Evolutionary conservation across 1,140 invertebrate species (phyloP), one percentile per base, ranked within the genome.

Genomic region (Druon quercuslanigerum): DNA sequence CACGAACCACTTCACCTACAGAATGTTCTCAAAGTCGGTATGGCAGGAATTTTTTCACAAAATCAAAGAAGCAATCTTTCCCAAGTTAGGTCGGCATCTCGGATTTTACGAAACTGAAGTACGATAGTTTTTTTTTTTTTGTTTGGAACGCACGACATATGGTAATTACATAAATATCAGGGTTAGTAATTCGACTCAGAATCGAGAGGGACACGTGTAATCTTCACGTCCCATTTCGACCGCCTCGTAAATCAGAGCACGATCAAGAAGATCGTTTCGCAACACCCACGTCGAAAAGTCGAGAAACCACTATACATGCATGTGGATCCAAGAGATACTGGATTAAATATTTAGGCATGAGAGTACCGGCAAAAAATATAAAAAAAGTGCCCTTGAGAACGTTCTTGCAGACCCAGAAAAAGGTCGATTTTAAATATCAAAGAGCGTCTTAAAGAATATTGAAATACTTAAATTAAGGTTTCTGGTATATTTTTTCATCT

Each of bases 251-350:
- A 88, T 88, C 84, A 86, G 80, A 60, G 76, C 81, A 83, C 85
- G 87, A 88, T 87, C 85, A 88, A 86, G 85, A 84, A 87, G 82
- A 87, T 86, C 84, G 79, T 86, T 83, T 87, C 82, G 84, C 82
- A 88, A 87, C 81, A 85, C 80, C 84, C 85, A 86, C 83, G 56
- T 77, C 74, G 71, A 73, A 72, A 66, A 40, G 14, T 40, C 25
- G n/a, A 40, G 25, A 66, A 54, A 19, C 52, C 17, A 54, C 3
- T 54, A n/a, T n/a, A 54, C 20, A 57, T 20, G 11, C 25, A 14
- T 40, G 16, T 40, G 25, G 46, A 66, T 33, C 3, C 20, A 14
- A 33, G 20, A 5, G 20, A 33, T 40, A 66, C 60, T 66, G 25
- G 33, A 66, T 66, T 40, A 66, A 66, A 66, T 40, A 40, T 66